phyloP scores from a whole-genome alignment of 2,888 invertebrate species.

The Dryobota labecula region DNA sequence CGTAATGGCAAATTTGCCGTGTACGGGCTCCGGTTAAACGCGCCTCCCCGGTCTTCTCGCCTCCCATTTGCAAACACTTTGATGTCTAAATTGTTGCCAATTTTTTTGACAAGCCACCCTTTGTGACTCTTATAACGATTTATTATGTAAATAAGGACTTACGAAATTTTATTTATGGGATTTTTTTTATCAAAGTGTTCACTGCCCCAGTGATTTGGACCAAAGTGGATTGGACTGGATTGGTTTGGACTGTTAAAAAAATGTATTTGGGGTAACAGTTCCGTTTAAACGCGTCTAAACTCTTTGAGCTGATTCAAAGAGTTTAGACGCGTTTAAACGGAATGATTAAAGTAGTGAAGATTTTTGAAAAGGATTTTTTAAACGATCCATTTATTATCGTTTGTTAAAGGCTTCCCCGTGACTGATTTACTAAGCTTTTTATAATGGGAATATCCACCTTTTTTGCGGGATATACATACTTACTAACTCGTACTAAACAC shows the following conservation, averaged over 20 bases:
- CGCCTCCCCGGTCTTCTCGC: conserved; percentile 55
- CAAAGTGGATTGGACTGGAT: conserved; percentile 15
- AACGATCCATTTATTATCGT: conserved; percentile 7
- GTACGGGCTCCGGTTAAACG: conserved; percentile 61
- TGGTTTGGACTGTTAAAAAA: too few species aligned
- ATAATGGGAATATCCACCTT: neutral
- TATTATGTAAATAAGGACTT: conserved; percentile 59
- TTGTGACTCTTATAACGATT: conserved; percentile 50
- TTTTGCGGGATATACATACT: neutral
- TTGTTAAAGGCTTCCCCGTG: neutral
- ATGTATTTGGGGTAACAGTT: conserved; percentile 12
- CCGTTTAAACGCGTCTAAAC: conserved; percentile 12
- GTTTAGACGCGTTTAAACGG: conserved; percentile 15
- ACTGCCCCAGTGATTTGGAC: conserved; percentile 16
- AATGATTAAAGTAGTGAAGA: conserved; percentile 29
- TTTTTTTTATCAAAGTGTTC: conserved; percentile 51
- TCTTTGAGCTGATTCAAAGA: too few species aligned
- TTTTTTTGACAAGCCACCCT: conserved; percentile 54
- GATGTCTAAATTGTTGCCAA: conserved; percentile 60
- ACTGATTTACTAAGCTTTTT: conserved; percentile 2
- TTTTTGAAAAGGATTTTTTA: conserved; percentile 23
- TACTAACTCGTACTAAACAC: neutral
- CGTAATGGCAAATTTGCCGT: conserved; percentile 69
- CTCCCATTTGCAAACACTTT: conserved; percentile 60
- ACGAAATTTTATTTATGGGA: conserved; percentile 49